Evolutionary conservation across 2,888 invertebrate species (phyloP), one percentile per base, ranked within the genome.

Genomic region (Heliconius ethilla): DNA sequence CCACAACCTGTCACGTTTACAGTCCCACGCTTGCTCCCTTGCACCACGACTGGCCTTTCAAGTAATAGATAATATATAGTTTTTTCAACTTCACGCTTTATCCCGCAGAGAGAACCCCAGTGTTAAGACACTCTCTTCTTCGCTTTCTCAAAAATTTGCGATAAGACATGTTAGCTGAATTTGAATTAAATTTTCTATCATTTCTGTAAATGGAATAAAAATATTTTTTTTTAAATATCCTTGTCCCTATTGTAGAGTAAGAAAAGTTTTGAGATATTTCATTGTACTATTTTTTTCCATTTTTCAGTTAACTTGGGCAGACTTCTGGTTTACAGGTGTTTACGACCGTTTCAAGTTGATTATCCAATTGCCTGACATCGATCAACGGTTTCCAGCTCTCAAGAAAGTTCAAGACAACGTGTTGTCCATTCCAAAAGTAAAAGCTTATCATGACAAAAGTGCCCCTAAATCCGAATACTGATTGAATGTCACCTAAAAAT

Each of bases 251-350:
- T 33, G 33, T 33, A 29, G 29, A 29, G 29, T 29, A 33, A 33
- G 33, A 33, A 33, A 33, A 33, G 6, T 33, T 33, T 6, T 33
- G 33, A 33, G 33, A 33, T 6, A 33, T 7, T 33, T 33, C 33
- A 33, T 33, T 33, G 33, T 33, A 33, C 33, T 33, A 7, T 33
- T 51, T 5, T 27, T 27, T 27, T 63, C 3, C 27, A 22, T 59
- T 2, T 72, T 84, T 22, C 83, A 88, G 87, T 79, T 96, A 3
- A 94, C 95, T 0, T 96, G 95, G 95, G 96, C 95, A 7, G 96
- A 96, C 83, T 83, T 96, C 15, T 88, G 88, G 33, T 94, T 96
- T 80, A 92, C 94, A 29, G 94, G 90, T 25, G 40, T 90, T 40
- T 76, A 76, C 40, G 76, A 76, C 11, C n/a, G 62, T 25, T 37